Percentiles rank a stretch among this genome's conserved stretches.
Conservation (phyloP, 1,140 invertebrate genomes). For the Charaxes varanes region DNA sequence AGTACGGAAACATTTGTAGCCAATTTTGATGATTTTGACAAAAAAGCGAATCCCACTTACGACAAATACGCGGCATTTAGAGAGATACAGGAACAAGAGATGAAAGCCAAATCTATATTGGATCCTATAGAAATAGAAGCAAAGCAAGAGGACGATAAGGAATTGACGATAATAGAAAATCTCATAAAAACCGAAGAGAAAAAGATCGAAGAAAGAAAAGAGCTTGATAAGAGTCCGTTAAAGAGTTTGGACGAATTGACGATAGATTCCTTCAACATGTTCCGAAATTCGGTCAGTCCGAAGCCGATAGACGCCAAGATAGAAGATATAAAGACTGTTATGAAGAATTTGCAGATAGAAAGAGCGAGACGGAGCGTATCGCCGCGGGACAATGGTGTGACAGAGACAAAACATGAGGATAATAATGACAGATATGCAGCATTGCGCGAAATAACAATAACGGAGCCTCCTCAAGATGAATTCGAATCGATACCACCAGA, state of each 20-base stretch:
- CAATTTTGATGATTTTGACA: constrained; percentile 78
- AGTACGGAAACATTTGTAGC: constrained; percentile 70
- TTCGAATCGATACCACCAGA: constrained; percentile 67
- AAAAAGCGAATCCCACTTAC: constrained; percentile 58
- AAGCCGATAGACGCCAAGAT: constrained; percentile 68
- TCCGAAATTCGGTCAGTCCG: constrained; percentile 57
- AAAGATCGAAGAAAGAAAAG: constrained; percentile 33
- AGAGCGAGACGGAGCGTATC: constrained; percentile 57
- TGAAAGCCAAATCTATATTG: constrained; percentile 74
- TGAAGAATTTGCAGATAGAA: constrained; percentile 68
- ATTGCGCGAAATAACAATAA: constrained; percentile 79
- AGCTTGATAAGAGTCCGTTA: constrained; percentile 44
- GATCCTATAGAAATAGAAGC: constrained; percentile 52
- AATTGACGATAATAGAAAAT: constrained; percentile 45
- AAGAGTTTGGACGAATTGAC: constrained; percentile 63
- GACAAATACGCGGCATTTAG: constrained; percentile 91
- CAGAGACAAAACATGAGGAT: constrained; percentile 58
- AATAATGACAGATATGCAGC: constrained; percentile 81
- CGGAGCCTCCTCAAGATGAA: constrained; percentile 76
- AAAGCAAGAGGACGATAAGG: constrained; percentile 67
- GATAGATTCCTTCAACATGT: constrained; percentile 67
- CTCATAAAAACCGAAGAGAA: constrained; percentile 40
- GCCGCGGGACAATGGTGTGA: constrained; percentile 46
- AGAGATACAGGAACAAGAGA: constrained; percentile 84
- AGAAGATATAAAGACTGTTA: constrained; percentile 69